These are phyloP conservation scores for Echinops telfairi DNA, from an alignment of 2,113 vertebrate genomes.

Conservation along the genomic window DNA sequence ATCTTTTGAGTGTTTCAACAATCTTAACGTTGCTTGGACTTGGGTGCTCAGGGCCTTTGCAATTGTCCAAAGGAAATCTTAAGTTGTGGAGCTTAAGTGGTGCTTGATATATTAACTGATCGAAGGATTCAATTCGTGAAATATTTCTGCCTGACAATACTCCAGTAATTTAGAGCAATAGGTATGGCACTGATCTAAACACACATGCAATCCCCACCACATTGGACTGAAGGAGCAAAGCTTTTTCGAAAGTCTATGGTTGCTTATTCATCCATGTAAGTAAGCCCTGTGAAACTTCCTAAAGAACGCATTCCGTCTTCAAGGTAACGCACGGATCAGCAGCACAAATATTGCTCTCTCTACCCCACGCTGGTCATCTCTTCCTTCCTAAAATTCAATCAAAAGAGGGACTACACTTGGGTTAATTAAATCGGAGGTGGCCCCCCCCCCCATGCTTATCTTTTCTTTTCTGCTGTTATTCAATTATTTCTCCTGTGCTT, in stretches of 20 bases:
- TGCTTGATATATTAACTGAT: not conserved
- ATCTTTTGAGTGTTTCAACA: not conserved
- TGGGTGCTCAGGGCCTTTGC: constrained; percentile 53
- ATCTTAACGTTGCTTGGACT: not conserved
- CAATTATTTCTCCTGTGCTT: constrained; percentile 47
- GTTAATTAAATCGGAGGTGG: not conserved
- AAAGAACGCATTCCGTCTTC: not conserved
- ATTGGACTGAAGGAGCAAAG: constrained; percentile 19
- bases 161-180: constrained; percentile 4
- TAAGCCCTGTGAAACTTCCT: constrained; percentile 46
- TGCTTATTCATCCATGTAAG: not conserved
- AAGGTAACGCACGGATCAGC: constrained; percentile 23
- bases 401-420: constrained; percentile 11
- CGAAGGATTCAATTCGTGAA: not conserved
- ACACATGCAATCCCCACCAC: not conserved
- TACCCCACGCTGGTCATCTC: not conserved
- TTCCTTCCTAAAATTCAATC: constrained; percentile 63
- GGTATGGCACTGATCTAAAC: not conserved
- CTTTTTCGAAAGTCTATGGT: constrained; percentile 46
- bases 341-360: constrained; percentile 8
- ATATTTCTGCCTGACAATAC: not conserved
- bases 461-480: constrained; percentile 54
- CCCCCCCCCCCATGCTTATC: constrained; percentile 5
- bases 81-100: constrained; percentile 23
- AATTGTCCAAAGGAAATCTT: constrained; percentile 17